A percentile compares a stretch with the other conserved stretches of the same genome.
phyloP scores from a whole-genome alignment of 2,797 vertebrate species.

The Manis javanica region DNA sequence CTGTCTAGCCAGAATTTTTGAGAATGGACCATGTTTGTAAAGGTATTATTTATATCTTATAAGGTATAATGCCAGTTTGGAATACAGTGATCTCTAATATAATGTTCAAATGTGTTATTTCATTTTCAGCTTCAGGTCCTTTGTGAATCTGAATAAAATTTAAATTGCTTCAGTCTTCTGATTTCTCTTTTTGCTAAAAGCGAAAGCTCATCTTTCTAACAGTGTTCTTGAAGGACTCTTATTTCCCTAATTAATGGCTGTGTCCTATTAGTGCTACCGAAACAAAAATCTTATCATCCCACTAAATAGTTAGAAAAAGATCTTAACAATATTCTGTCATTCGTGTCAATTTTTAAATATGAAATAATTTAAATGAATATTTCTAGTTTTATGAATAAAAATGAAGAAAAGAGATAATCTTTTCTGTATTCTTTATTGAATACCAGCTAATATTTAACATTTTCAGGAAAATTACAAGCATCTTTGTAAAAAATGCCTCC shows the following conservation, averaged over 20 bases:
- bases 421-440: background rate
- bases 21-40: background rate
- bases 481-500: background rate
- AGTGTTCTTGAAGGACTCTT: background rate
- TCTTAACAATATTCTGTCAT: constrained; percentile 7
- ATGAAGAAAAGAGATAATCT: background rate
- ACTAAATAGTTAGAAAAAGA: constrained; percentile 14
- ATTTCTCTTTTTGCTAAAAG: background rate
- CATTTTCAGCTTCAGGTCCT: background rate
- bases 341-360: background rate
- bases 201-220: background rate
- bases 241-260: constrained; percentile 46
- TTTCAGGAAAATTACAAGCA: background rate
- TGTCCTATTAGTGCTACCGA: constrained; percentile 24
- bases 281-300: constrained; percentile 31
- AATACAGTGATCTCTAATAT: background rate
- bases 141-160: background rate
- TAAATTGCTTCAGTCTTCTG: background rate
- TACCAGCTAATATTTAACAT: background rate
- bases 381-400: constrained; percentile 24
- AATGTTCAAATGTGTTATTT: background rate
- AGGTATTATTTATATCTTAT: background rate
- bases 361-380: constrained; percentile 31
- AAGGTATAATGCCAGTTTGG: background rate
- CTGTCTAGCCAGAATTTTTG: background rate